A percentile compares a stretch with the other conserved stretches of the same genome.
Conservation (phyloP, 2,888 invertebrate species). For the Frankliniella intonsa region DNA sequence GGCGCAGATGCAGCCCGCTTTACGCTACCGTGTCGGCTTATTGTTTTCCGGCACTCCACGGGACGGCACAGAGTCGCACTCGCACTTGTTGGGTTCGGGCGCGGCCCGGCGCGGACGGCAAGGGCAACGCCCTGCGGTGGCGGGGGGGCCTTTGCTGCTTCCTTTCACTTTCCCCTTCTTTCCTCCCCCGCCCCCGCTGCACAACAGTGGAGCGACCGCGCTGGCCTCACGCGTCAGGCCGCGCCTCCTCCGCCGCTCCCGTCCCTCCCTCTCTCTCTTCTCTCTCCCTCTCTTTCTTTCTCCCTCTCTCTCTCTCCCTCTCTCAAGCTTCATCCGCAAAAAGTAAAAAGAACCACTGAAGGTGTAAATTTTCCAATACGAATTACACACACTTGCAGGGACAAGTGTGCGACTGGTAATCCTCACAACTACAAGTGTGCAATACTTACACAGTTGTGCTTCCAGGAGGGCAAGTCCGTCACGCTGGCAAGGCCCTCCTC, state of each 20-base stretch:
- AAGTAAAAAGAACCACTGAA: too few species aligned
- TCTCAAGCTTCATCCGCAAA: background rate
- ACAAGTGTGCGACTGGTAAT: too few species aligned
- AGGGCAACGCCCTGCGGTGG: background rate
- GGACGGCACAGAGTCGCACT: background rate
- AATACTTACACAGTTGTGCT: too few species aligned
- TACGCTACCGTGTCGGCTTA: too few species aligned
- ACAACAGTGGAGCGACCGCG: slow-evolving; percentile 30
- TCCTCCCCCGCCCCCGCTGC: slow-evolving; percentile 33
- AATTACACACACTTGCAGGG: too few species aligned
- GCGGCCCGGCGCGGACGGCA: too few species aligned
- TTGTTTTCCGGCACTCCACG: too few species aligned
- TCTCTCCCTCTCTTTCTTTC: slow-evolving; percentile 32
- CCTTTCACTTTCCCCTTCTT: slow-evolving; percentile 30
- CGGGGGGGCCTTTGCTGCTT: background rate
- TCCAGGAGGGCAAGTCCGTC: too few species aligned
- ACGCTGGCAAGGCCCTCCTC: too few species aligned
- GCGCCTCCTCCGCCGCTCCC: slow-evolving; percentile 31
- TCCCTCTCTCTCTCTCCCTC: background rate
- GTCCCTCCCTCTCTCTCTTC: slow-evolving; percentile 31
- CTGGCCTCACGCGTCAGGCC: slow-evolving; percentile 20
- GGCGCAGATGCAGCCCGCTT: too few species aligned
- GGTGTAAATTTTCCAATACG: too few species aligned
- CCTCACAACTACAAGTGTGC: too few species aligned
- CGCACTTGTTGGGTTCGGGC: background rate